Base-by-base conservation (phyloP, 2,888 invertebrate species). In the Scaptomyza reducta region DNA sequence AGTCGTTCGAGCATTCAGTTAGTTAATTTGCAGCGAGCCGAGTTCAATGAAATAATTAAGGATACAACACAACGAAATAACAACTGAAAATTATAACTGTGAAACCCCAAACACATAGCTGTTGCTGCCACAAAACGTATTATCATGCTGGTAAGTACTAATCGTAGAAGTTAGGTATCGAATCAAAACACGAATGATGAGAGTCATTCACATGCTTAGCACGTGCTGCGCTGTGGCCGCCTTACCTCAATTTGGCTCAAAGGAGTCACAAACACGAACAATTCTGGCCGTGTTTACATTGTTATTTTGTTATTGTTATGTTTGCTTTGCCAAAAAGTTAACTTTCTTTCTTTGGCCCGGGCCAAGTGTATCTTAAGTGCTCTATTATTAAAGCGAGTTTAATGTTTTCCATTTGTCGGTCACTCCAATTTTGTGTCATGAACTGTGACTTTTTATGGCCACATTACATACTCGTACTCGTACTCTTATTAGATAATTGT, bases 21-120 rank as follows among this genome's bases (percentile, higher is more conserved):
- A 68, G 42, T 61, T 68, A 58, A 63, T 51, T 54, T 41, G 14
- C 56, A 27, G 57, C 47, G 35, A 0, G n/a, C 51, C 56, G 46
- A 80, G 74, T 79, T 87, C 72, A 78, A 84, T 68, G 62, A 65
- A 61, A 78, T 72, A 87, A 77, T 74, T 70, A 74, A 81, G 82
- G 82, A 83, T 78, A 77, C 66, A 6, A 41, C 44, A 13, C n/a
- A 25, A n/a, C 49, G 6, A 38, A 45, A 50, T 46, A 74, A 59
- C 9, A 42, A 47, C 45, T 35, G 42, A n/a, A 11, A 61, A 62
- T 49, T 56, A 49, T 14, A 18, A 42, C 49, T 61, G 59, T 60
- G 65, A 65, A 73, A 59, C 41, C 44, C 31, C 40, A 35, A 41
- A 3, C 35, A 61, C 47, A 57, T 22, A 22, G 22, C 22, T 58